Base-by-base conservation (phyloP, 1,140 invertebrate species). In the Vollenhovia emeryi region DNA sequence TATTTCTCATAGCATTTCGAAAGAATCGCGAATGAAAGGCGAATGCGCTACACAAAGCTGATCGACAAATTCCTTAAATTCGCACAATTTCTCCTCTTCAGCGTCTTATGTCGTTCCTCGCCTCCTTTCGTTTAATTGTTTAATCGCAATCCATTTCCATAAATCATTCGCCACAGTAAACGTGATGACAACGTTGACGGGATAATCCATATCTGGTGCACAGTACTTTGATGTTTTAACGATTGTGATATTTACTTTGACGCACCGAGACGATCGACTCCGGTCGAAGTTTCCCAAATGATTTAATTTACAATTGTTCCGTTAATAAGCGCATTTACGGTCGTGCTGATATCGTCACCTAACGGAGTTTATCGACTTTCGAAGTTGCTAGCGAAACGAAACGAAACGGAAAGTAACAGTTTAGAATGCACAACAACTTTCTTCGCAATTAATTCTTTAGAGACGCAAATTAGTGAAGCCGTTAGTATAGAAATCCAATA, bases 81-180 rank as follows among this genome's bases (percentile, higher is more conserved):
- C 48, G 30, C n/a, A 30, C n/a, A 66, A 68, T 33, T 15, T 9
- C n/a, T 9, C 15, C 68, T 6, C 2, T 27, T 3, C 33, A 33
- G 33, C 5, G 18, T 66, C 43, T 33, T 64, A 48, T 8, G 9
- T 52, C 24, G 21, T 15, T 52, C 9, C 59, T 64, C n/a, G 15
- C 48, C 9, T 80, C 45, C 55, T 69, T 80, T 36, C 36, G 15
- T 11, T 36, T 13, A 62, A 43, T 80, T 62, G 52, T 75, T 48
- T 50, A 62, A 48, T 80, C 76, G 66, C 27, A 57, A 82, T 86
- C 52, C 87, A 69, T 66, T 76, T 84, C 15, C 43, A 55, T 48
- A 48, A 69, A 59, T 57, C 52, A 68, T 60, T 79, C 36, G n/a
- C 57, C 27, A 30, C n/a, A 24, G 7, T 33, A 48, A 82, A 18